Evolutionary conservation across 1,140 invertebrate species (phyloP), one percentile per base, ranked within the genome.

Genomic region (Lutraria rhynchaena): DNA sequence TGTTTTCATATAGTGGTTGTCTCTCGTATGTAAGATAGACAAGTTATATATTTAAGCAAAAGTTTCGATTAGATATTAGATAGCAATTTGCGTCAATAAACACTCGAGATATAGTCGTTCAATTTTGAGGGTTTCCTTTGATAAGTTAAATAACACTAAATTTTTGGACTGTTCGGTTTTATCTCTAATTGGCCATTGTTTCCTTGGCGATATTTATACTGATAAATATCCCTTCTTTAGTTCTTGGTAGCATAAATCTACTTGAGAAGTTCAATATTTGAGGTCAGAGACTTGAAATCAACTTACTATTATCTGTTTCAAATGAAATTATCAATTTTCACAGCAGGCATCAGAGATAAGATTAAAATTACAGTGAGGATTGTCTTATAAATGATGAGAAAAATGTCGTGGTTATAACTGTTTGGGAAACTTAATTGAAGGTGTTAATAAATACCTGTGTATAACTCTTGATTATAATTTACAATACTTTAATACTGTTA

Each of bases 61-160:
- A 67, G 24, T 27, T 67, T 49, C 49, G 37, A 67, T 67, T 67
- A 67, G 35, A 37, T 46, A 46, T 41, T 31, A 67, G 63, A 67
- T 67, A 67, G 44, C 63, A 37, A 67, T 67, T 67, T 67, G 27
- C 63, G 63, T 67, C 63, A 67, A 67, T 67, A 31, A 37, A 46
- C 49, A 67, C 63, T 67, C 49, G 63, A 67, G 31, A 61, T 37
- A 67, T 67, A 67, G 44, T 27, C 4, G 63, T 46, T 49, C 24
- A 67, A 31, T 67, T 67, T 67, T 11, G 22, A 31, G 33, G 63
- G 49, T 67, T 49, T 67, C 63, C 63, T 37, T 67, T 46, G 63
- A 67, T 67, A 67, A 67, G 27, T 3, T 55, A 11, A 11, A 55
- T 19, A 27, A 55, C 51, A 5, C 7, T 5, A 55, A 55, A 19